phyloP scores from a whole-genome alignment of 2,888 invertebrate species.

The Rhingia rostrata region DNA sequence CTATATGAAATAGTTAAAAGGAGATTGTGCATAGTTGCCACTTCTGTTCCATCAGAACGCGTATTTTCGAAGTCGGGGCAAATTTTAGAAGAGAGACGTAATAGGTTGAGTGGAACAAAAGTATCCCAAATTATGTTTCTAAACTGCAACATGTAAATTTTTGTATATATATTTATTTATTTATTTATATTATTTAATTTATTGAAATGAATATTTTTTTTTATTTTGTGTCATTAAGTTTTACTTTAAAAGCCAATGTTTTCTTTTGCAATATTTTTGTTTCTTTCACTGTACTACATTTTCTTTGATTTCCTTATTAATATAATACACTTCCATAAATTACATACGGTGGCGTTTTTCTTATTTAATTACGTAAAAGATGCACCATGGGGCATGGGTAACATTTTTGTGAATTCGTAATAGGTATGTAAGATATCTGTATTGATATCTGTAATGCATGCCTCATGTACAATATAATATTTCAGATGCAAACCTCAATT shows the following conservation, averaged over 20 bases:
- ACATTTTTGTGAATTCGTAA: too few species aligned
- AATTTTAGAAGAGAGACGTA: neutral
- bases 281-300: too few species aligned
- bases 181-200: neutral
- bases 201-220: neutral
- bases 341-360: too few species aligned
- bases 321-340: too few species aligned
- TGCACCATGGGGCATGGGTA: too few species aligned
- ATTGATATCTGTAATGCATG: too few species aligned
- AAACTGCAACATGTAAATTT: conserved; percentile 4
- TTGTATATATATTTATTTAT: neutral
- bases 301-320: too few species aligned
- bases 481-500: neutral
- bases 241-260: too few species aligned
- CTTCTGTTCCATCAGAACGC: conserved; percentile 10
- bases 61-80: conserved; percentile 8
- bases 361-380: too few species aligned
- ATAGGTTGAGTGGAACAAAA: conserved; percentile 6
- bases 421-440: too few species aligned
- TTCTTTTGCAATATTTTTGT: too few species aligned
- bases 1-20: conserved; percentile 14
- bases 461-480: too few species aligned
- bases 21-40: conserved; percentile 22
- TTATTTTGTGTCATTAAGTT: neutral
- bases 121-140: conserved; percentile 3